Conservation (phyloP, 2,888 invertebrate genomes). For the Marronus borbonicus region DNA sequence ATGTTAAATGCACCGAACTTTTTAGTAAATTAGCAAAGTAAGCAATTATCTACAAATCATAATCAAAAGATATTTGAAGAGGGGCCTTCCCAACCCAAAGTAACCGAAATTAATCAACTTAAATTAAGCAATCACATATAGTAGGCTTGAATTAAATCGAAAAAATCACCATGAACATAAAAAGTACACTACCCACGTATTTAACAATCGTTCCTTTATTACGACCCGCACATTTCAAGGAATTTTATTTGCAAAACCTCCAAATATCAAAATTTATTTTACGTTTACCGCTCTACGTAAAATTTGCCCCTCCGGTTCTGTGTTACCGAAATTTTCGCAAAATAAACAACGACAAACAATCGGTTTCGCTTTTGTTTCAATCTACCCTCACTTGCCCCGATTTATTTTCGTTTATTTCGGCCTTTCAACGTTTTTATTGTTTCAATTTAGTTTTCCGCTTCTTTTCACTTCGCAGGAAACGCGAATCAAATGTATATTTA, state of each 20-base stretch:
- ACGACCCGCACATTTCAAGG: background rate
- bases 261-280: slow-evolving; percentile 21
- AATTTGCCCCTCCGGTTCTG: background rate
- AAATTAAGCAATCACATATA: too few relatives aligned
- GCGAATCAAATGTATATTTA: slow-evolving; percentile 29
- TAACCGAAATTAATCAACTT: too few relatives aligned
- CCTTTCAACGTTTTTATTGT: slow-evolving; percentile 44
- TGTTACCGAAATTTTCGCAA: slow-evolving; percentile 15
- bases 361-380: slow-evolving; percentile 27
- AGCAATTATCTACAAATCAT: too few relatives aligned
- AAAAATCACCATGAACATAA: too few relatives aligned
- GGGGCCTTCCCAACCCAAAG: too few relatives aligned
- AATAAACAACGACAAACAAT: slow-evolving; percentile 20
- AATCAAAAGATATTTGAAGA: too few relatives aligned
- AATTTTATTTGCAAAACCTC: background rate
- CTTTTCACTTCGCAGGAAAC: slow-evolving; percentile 24
- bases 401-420: slow-evolving; percentile 20
- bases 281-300: background rate
- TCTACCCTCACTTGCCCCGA: slow-evolving; percentile 3
- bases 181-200: too few relatives aligned
- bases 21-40: too few relatives aligned
- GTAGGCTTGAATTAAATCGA: too few relatives aligned
- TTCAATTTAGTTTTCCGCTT: slow-evolving; percentile 41
- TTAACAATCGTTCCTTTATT: too few relatives aligned
- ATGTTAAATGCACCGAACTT: too few relatives aligned